Conservation (phyloP, 2,888 invertebrate genomes). For the Bhutanitis thaidina region DNA sequence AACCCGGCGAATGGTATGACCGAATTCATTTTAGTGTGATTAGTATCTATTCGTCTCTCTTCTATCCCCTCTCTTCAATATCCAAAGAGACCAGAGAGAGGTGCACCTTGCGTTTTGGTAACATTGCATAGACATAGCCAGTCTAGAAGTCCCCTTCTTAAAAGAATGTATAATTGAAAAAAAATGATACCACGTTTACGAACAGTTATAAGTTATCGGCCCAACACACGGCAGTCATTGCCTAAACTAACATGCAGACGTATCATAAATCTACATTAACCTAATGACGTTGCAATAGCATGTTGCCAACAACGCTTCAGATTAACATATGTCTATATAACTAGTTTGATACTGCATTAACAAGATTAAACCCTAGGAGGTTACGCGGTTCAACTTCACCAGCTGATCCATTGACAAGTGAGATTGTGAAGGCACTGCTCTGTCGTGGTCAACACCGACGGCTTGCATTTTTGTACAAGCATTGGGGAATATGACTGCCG, state of each 20-base stretch:
- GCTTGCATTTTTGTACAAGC: not conserved
- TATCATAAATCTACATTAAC: not conserved
- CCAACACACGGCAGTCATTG: not conserved
- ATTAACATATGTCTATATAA: not conserved
- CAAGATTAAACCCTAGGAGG: slow-evolving; percentile 5
- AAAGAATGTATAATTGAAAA: too few species aligned
- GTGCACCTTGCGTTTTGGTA: too few species aligned
- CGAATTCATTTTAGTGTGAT: too few species aligned
- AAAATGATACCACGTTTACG: too few species aligned
- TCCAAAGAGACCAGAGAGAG: too few species aligned
- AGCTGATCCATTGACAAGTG: slow-evolving; percentile 4
- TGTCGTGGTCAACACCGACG: not conserved
- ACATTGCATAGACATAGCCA: too few species aligned
- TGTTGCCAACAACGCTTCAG: slow-evolving; percentile 6
- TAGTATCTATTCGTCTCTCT: too few species aligned
- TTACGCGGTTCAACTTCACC: not conserved
- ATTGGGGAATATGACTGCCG: too few species aligned
- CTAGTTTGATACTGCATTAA: slow-evolving; percentile 10
- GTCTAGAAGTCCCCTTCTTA: too few species aligned
- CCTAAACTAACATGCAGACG: not conserved
- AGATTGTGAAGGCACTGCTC: not conserved
- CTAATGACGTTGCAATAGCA: not conserved
- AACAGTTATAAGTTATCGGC: slow-evolving; percentile 1
- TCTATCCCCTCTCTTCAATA: too few species aligned
- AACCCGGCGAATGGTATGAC: too few species aligned